Conservation (phyloP, 2,113 vertebrate genomes). For the Stomatorhinus ivindoensis region DNA sequence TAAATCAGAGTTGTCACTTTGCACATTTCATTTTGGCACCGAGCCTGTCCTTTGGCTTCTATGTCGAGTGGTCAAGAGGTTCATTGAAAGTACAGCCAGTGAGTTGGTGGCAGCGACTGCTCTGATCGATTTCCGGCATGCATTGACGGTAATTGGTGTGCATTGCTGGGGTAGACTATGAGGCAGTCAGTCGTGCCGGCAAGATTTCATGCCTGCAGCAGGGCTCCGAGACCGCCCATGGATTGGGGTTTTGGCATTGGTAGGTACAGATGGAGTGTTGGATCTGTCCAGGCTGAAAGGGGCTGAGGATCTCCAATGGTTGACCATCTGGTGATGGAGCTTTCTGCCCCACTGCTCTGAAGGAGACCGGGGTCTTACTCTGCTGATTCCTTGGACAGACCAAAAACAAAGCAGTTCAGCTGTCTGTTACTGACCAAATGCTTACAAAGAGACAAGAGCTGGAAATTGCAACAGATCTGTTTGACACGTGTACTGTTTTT, state of each 20-base stretch:
- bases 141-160: not conserved
- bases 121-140: not conserved
- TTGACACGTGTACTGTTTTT: not conserved
- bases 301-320: not conserved
- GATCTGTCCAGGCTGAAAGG: not conserved
- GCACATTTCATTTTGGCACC: not conserved
- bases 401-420: not conserved
- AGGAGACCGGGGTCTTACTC: not conserved
- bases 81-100: not conserved
- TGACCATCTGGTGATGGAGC: constrained; percentile 6
- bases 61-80: not conserved
- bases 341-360: not conserved
- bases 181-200: not conserved
- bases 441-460: not conserved
- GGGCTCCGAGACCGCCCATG: not conserved
- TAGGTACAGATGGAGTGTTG: not conserved
- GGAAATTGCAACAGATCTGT: not conserved
- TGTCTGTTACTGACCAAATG: not conserved
- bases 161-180: not conserved
- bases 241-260: not conserved
- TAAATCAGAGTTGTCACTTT: not conserved
- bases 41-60: not conserved
- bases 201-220: not conserved
- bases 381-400: not conserved
- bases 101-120: not conserved